A percentile compares a stretch with the other conserved stretches of the same genome.
These are phyloP conservation scores for Berghia stephanieae DNA, from an alignment of 1,140 invertebrate genomes.

Conservation along the genomic window DNA sequence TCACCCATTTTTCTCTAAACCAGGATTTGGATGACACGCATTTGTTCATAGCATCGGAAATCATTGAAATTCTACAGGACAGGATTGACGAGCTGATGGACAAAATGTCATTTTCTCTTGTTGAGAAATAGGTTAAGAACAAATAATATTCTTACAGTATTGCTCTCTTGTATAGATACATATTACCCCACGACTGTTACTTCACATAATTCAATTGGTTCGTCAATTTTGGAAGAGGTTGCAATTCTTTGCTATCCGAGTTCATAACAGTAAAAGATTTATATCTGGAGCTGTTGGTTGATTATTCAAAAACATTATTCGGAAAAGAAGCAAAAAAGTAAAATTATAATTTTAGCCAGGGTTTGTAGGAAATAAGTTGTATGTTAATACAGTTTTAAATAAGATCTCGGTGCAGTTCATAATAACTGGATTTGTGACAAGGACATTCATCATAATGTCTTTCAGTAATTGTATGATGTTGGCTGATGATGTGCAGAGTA, in stretches of 20 bases:
- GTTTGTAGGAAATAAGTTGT: no score
- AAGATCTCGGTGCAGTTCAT: no score
- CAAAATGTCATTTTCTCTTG: slow-evolving; percentile 86
- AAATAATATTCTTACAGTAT: no score
- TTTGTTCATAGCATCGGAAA: slow-evolving; percentile 93
- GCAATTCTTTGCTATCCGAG: not conserved
- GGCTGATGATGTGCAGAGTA: no score
- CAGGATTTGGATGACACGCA: slow-evolving; percentile 94
- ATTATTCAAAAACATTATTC: not conserved
- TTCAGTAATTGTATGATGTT: no score
- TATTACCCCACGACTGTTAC: no score
- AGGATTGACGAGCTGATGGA: slow-evolving; percentile 97
- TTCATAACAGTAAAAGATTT: not conserved
- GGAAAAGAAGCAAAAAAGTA: no score
- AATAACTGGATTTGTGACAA: no score
- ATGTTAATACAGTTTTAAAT: no score
- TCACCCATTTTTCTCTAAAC: slow-evolving; percentile 35
- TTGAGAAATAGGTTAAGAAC: slow-evolving; percentile 74
- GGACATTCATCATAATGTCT: no score
- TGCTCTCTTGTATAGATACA: no score
- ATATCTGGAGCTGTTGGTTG: not conserved
- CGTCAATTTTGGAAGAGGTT: not conserved
- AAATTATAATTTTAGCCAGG: no score
- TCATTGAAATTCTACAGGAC: slow-evolving; percentile 86
- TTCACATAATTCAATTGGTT: not conserved